These are phyloP conservation scores for Amphipyra berbera DNA, from an alignment of 2,888 invertebrate species.

Conservation along the genomic window DNA sequence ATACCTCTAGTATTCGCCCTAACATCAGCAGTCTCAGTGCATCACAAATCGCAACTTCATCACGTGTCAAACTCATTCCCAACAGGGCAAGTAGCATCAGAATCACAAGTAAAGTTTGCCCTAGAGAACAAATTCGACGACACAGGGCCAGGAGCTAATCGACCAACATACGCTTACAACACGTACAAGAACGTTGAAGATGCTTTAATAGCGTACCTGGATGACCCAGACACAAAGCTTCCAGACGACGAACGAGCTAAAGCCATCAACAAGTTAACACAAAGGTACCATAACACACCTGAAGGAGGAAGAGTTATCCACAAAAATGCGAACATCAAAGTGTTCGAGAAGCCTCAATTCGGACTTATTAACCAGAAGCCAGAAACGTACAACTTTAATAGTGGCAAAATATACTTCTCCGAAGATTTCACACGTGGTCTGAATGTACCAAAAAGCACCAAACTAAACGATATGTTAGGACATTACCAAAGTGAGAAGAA, in stretches of 20 bases:
- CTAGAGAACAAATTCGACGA: slow-evolving; percentile 84
- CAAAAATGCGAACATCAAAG: slow-evolving; percentile 68
- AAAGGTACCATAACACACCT: slow-evolving; percentile 21
- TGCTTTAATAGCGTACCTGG: slow-evolving; percentile 76
- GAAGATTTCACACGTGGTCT: slow-evolving; percentile 9
- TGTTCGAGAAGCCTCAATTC: slow-evolving; percentile 52
- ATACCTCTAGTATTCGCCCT: slow-evolving; percentile 63
- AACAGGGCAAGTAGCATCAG: slow-evolving; percentile 67
- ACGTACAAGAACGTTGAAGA: slow-evolving; percentile 79
- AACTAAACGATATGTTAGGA: slow-evolving; percentile 13
- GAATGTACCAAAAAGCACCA: background rate
- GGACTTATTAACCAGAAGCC: slow-evolving; percentile 8
- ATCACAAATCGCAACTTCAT: slow-evolving; percentile 13
- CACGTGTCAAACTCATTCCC: slow-evolving; percentile 3
- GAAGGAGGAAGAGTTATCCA: slow-evolving; percentile 53
- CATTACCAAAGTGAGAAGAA: slow-evolving; percentile 21
- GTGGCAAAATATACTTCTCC: slow-evolving; percentile 18
- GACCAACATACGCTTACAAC: slow-evolving; percentile 75
- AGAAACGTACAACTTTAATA: slow-evolving; percentile 5
- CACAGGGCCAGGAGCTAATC: slow-evolving; percentile 83
- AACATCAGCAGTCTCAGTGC: slow-evolving; percentile 53
- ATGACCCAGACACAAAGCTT: slow-evolving; percentile 82
- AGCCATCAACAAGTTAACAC: slow-evolving; percentile 66
- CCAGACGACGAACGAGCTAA: slow-evolving; percentile 74
- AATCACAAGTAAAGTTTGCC: slow-evolving; percentile 81